Evolutionary conservation across 2,888 invertebrate genomes (phyloP), one percentile per base, ranked within the genome.

Genomic region (Syrphus vitripennis): DNA sequence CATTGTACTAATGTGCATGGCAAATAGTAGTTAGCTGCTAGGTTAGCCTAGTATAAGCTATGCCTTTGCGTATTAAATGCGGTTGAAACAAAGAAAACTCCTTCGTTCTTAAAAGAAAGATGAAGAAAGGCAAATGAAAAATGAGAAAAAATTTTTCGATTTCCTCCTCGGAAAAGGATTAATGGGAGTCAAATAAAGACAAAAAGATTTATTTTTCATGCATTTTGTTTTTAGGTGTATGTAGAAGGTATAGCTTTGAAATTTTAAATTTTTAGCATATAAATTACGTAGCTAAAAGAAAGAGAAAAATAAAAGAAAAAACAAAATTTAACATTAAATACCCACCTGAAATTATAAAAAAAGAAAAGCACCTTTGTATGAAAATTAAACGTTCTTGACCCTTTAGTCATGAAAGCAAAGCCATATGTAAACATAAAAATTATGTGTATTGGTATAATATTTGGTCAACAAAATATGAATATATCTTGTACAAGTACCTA

Each of bases 131-230:
- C 29, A 26, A 63, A 63, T 42, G 61, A 63, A 26, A 63, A 63
- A 63, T 63, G 42, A 42, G 61, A 63, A 63, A 63, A 63, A n/a
- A 42, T 63, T 42, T 63, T 42, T 42, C 61, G 61, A 63, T 63
- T 63, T 63, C 61, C 61, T 63, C 26, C 40, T 26, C 16, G 42
- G 26, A 63, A 63, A 63, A 63, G 61, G 61, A 63, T 63, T 42
- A 63, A 63, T 26, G 26, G 4, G 10, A 61, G 26, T 26, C 24
- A 61, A 40, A 61, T 24, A 31, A 19, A 29, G 4, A 29, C 48
- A 12, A 55, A 24, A 3, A n/a, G 26, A 61, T 61, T 61, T 40
- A 61, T 61, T 61, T 61, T 26, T 26, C 24, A 40, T 24, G 12
- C 0, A 4, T 61, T 61, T 57, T 57, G 16, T 53, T n/a, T 29